Evolutionary conservation across 2,888 invertebrate genomes (phyloP).

Genomic region (Pterostichus madidus): DNA sequence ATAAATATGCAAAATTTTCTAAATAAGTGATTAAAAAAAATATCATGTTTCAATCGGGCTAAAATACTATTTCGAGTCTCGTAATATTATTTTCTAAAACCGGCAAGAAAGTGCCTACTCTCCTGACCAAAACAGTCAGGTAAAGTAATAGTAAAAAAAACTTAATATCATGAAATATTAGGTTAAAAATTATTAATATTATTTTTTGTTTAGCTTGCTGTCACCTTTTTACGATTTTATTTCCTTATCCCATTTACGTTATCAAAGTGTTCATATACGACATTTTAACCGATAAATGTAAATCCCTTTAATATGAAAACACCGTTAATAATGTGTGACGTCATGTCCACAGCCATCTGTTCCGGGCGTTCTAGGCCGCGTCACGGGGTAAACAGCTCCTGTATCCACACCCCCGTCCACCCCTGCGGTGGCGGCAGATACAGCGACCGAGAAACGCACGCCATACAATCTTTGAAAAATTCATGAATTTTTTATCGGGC

Average conservation of each 20-base stretch:
- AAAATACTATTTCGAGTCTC: too few species aligned
- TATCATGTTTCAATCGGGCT: too few species aligned
- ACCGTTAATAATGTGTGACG: conserved; percentile 53
- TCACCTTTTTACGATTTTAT: background rate
- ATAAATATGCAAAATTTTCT: too few species aligned
- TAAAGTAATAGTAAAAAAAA: too few species aligned
- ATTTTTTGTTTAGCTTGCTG: conserved; percentile 10
- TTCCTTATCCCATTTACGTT: conserved; percentile 25
- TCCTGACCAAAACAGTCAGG: too few species aligned
- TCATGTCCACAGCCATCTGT: conserved; percentile 42
- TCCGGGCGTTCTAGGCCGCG: conserved; percentile 1
- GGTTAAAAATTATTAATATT: conserved; percentile 32
- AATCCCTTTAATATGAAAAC: conserved; percentile 50
- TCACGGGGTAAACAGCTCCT: conserved; percentile 5
- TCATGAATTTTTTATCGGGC: conserved; percentile 65
- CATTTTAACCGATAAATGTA: conserved; percentile 43
- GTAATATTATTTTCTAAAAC: too few species aligned
- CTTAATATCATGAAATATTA: too few species aligned
- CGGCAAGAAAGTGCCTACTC: too few species aligned
- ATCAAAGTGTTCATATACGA: conserved; percentile 33
- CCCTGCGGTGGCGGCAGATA: conserved; percentile 1
- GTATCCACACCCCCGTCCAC: background rate
- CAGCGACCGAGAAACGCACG: conserved; percentile 42
- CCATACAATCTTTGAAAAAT: conserved; percentile 65
- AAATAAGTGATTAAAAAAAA: too few species aligned